Percentiles rank a stretch among this genome's conserved stretches.
Evolutionary conservation across 2,113 vertebrate genomes (phyloP).

Genomic region (Elachura formosa): DNA sequence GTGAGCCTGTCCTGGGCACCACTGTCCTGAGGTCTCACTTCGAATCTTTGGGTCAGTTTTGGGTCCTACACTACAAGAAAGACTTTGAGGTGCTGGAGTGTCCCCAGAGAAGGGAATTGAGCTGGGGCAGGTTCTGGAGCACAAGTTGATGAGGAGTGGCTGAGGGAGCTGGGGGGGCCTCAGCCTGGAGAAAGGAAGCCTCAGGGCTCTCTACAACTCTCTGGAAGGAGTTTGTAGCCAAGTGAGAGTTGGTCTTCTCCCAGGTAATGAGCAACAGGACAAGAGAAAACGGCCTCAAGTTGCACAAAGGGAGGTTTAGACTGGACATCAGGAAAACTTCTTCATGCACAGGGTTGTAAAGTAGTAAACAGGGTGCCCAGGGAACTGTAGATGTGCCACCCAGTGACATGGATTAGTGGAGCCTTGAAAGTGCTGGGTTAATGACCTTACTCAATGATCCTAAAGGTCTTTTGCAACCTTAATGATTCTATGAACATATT

Average conservation of each 20-base stretch:
- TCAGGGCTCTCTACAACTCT: background rate
- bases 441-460: background rate
- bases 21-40: background rate
- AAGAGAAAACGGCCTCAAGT: background rate
- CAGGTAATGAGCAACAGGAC: background rate
- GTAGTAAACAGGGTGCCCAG: background rate
- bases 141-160: rapidly evolving
- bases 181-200: background rate
- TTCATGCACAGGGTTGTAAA: background rate
- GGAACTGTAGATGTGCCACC: background rate
- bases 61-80: background rate
- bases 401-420: background rate
- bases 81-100: background rate
- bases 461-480: background rate
- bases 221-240: background rate
- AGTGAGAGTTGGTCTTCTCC: background rate
- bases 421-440: background rate
- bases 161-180: background rate
- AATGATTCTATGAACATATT: background rate
- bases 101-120: background rate
- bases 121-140: background rate
- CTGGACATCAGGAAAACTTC: background rate
- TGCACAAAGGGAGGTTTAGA: background rate
- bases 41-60: background rate
- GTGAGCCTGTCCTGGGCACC: background rate